A percentile compares a stretch with the other conserved stretches of the same genome.
Evolutionary conservation across 2,888 invertebrate species (phyloP).

Genomic region (Acleris sparsana): DNA sequence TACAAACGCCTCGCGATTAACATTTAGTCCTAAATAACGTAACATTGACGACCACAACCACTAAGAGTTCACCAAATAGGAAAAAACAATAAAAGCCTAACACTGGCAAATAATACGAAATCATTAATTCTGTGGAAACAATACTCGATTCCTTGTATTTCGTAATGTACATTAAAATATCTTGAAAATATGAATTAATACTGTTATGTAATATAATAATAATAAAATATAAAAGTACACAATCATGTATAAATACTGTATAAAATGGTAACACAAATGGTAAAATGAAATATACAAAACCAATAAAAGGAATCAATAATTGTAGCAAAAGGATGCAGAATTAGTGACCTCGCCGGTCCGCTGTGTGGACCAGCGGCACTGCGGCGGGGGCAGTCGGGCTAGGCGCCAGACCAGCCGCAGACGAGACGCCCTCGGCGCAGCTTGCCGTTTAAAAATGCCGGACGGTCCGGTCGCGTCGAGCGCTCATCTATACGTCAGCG

Average conservation of each 20-base stretch:
- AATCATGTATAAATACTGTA: conserved; percentile 48
- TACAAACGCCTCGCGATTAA: too few relatives aligned
- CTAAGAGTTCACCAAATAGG: not conserved
- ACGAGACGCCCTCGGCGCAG: too few relatives aligned
- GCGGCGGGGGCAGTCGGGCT: too few relatives aligned
- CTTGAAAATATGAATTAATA: conserved; percentile 65
- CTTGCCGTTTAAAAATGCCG: too few relatives aligned
- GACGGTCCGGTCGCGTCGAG: too few relatives aligned
- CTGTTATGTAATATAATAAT: conserved; percentile 50
- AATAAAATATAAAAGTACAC: conserved; percentile 47
- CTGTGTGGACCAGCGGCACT: conserved; percentile 1
- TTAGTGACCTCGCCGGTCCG: conserved; percentile 32
- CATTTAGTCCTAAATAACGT: too few relatives aligned
- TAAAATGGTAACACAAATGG: conserved; percentile 66
- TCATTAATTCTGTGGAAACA: conserved; percentile 9
- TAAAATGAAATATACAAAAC: conserved; percentile 55
- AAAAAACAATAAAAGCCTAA: not conserved
- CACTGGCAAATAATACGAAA: not conserved
- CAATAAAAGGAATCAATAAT: conserved; percentile 54
- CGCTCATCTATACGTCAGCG: too few relatives aligned
- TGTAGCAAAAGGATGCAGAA: conserved; percentile 26
- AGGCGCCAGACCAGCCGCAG: too few relatives aligned
- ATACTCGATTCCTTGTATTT: conserved; percentile 49
- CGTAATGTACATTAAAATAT: conserved; percentile 48
- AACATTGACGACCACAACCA: too few relatives aligned